A percentile compares a stretch with the other conserved stretches of the same genome.
phyloP scores from a whole-genome alignment of 2,888 invertebrate genomes.

The Idaea straminata region DNA sequence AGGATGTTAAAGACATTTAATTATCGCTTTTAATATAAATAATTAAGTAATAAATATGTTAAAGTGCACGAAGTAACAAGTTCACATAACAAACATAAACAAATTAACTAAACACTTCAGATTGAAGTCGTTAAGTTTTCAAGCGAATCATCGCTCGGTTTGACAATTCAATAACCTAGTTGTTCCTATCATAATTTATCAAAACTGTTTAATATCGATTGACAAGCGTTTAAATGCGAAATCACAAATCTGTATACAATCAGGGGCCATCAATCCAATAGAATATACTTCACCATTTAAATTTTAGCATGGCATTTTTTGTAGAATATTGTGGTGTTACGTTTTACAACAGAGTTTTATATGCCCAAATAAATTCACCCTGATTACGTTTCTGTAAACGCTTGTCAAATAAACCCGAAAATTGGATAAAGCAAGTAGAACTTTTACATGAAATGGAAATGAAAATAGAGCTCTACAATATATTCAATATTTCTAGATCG shows the following conservation, averaged over 20 bases:
- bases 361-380: not conserved
- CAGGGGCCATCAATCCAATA: not conserved
- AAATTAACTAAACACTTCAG: conserved; percentile 2
- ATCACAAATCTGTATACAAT: not conserved
- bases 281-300: not conserved
- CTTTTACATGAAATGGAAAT: too few species aligned
- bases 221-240: not conserved
- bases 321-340: not conserved
- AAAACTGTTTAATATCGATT: not conserved
- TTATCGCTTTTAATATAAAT: not conserved
- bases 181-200: not conserved
- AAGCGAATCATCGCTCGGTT: not conserved
- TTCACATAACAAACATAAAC: conserved; percentile 16
- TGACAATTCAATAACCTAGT: not conserved
- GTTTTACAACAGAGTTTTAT: not conserved
- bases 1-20: too few species aligned
- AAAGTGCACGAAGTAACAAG: conserved; percentile 22
- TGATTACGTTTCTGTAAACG: too few species aligned
- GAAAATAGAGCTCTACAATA: too few species aligned
- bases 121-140: not conserved
- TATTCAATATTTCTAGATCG: too few species aligned
- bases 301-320: not conserved
- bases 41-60: not conserved
- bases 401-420: too few species aligned
- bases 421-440: too few species aligned